These are phyloP conservation scores for Calephelis virginiensis DNA, from an alignment of 1,140 invertebrate species.

Conservation along the genomic window DNA sequence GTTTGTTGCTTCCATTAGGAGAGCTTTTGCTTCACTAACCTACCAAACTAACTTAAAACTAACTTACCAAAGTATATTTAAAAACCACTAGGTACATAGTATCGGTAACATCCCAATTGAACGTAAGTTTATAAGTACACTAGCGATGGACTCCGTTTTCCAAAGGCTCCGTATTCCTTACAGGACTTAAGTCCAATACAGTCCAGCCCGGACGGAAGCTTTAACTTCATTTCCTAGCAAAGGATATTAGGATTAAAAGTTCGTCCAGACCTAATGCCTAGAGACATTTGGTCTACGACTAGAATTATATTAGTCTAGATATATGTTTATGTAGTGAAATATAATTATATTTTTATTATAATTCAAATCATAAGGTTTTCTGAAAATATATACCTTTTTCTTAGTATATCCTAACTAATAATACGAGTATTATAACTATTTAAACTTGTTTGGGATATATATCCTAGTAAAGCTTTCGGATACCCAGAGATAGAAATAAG, in stretches of 20 bases:
- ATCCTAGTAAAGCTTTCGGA: too few species aligned
- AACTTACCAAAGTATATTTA: too few species aligned
- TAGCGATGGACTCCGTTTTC: constrained; percentile 34
- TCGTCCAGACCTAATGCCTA: constrained; percentile 43
- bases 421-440: too few species aligned
- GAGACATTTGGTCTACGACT: constrained; percentile 42
- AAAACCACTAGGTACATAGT: too few species aligned
- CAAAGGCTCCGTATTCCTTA: constrained; percentile 39
- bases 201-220: constrained; percentile 41
- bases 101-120: constrained; percentile 9
- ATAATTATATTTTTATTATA: background rate
- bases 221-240: constrained; percentile 52
- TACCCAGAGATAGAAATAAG: too few species aligned
- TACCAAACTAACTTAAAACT: too few species aligned
- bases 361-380: too few species aligned
- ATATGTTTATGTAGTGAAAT: constrained; percentile 2
- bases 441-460: too few species aligned
- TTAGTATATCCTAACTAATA: too few species aligned
- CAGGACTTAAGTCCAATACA: constrained; percentile 43
- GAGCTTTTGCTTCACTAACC: too few species aligned
- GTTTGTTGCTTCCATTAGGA: too few species aligned
- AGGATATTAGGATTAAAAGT: constrained; percentile 56
- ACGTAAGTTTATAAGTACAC: constrained; percentile 34
- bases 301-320: constrained; percentile 40
- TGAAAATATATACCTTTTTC: too few species aligned